phyloP scores from a whole-genome alignment of 2,113 vertebrate genomes.

The Epinephelus cyanopodus region DNA sequence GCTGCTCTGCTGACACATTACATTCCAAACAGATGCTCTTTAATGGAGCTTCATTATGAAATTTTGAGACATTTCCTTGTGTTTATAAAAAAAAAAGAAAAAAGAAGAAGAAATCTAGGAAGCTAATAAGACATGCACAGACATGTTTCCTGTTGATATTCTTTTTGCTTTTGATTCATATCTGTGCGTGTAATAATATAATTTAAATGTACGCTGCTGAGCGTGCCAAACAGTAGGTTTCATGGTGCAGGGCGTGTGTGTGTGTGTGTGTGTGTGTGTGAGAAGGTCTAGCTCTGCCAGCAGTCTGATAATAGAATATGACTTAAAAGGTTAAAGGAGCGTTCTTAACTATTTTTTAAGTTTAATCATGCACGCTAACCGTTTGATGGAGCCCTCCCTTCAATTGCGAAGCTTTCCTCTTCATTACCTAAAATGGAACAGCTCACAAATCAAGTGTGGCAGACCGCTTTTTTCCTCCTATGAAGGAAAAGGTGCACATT shows the following conservation, averaged over 20 bases:
- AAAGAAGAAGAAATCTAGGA: not conserved
- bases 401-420: slow-evolving; percentile 62
- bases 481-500: slow-evolving; percentile 78
- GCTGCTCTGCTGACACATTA: not conserved
- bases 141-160: slow-evolving; percentile 26
- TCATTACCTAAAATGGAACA: slow-evolving; percentile 79
- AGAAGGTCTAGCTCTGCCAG: slow-evolving; percentile 19
- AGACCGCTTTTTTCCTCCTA: slow-evolving; percentile 66
- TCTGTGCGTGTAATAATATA: slow-evolving; percentile 40
- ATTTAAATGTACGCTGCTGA: slow-evolving; percentile 31
- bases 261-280: too few species aligned
- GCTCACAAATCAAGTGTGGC: slow-evolving; percentile 79
- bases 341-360: slow-evolving; percentile 72
- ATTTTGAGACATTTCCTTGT: not conserved
- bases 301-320: slow-evolving; percentile 67
- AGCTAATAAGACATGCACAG: slow-evolving; percentile 50
- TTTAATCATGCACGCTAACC: slow-evolving; percentile 68
- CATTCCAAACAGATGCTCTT: not conserved
- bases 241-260: not conserved
- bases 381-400: slow-evolving; percentile 70
- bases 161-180: slow-evolving; percentile 62
- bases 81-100: slow-evolving; percentile 5
- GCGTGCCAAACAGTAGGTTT: slow-evolving; percentile 37
- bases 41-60: not conserved
- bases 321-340: slow-evolving; percentile 76